Evolutionary conservation across 2,797 vertebrate species (phyloP).

Genomic region (Chanos chanos): DNA sequence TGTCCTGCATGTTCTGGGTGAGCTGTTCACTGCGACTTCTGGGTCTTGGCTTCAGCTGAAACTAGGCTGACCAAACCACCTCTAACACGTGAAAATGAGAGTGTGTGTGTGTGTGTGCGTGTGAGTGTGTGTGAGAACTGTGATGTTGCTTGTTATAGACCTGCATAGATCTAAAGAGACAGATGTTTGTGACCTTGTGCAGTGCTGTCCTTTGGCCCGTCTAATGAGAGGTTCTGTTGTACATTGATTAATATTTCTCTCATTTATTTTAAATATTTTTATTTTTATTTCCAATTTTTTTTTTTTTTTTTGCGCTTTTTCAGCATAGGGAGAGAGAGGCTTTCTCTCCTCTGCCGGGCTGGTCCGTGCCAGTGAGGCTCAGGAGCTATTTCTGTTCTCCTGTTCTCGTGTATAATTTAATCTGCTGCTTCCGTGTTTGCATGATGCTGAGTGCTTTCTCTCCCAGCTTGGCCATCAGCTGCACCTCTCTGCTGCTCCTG

Average conservation of each 20-base stretch:
- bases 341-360: background rate
- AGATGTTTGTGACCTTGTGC: background rate
- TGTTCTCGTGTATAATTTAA: constrained; percentile 74
- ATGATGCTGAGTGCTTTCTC: background rate
- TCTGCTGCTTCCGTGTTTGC: constrained; percentile 49
- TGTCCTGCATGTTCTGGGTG: constrained; percentile 91
- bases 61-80: too few relatives aligned
- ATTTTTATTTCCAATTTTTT: background rate
- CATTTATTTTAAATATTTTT: too few relatives aligned
- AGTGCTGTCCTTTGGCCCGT: background rate
- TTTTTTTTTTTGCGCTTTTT: background rate
- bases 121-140: background rate
- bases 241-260: too few relatives aligned
- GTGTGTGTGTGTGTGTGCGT: background rate
- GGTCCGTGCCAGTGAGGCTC: constrained; percentile 13
- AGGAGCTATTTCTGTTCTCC: constrained; percentile 71
- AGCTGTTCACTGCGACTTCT: too few relatives aligned
- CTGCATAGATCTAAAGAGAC: too few relatives aligned
- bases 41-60: too few relatives aligned
- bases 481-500: background rate
- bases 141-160: background rate
- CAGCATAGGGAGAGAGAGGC: background rate
- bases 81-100: background rate
- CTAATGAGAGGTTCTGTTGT: too few relatives aligned
- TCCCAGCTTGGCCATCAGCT: too few relatives aligned